Percentiles rank a stretch among this genome's conserved stretches.
phyloP scores from a whole-genome alignment of 2,888 invertebrate species.

The Buathra laborator region DNA sequence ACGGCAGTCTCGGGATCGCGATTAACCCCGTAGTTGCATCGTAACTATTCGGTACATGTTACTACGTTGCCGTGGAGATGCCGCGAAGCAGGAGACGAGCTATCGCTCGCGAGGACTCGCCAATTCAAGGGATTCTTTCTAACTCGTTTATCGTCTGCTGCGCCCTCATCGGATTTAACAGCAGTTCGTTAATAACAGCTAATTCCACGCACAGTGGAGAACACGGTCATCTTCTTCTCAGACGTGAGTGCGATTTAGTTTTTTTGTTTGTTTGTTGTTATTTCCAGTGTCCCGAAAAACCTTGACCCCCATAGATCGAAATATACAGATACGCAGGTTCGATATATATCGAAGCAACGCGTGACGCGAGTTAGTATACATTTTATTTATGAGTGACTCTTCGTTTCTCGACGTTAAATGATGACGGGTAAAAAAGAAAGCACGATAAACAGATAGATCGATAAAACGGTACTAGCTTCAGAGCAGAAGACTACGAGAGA shows the following conservation, averaged over 20 bases:
- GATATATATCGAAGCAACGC: no score
- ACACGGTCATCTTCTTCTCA: slow-evolving; percentile 54
- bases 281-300: background rate
- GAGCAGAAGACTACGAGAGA: background rate
- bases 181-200: slow-evolving; percentile 25
- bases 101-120: slow-evolving; percentile 27
- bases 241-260: slow-evolving; percentile 62
- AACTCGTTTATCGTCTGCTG: slow-evolving; percentile 4
- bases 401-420: background rate
- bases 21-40: background rate
- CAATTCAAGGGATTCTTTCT: background rate
- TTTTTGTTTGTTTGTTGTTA: background rate
- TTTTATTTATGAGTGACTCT: no score
- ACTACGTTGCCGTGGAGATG: slow-evolving; percentile 49
- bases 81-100: slow-evolving; percentile 45
- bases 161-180: slow-evolving; percentile 15
- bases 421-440: background rate
- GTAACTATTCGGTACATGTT: background rate
- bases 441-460: background rate
- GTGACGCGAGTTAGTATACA: no score
- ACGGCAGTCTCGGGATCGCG: background rate
- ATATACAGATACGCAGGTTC: no score
- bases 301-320: no score
- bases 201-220: slow-evolving; percentile 30
- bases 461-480: background rate